These are phyloP conservation scores for Xiphias gladius DNA, from an alignment of 2,113 vertebrate genomes.

Conservation along the genomic window DNA sequence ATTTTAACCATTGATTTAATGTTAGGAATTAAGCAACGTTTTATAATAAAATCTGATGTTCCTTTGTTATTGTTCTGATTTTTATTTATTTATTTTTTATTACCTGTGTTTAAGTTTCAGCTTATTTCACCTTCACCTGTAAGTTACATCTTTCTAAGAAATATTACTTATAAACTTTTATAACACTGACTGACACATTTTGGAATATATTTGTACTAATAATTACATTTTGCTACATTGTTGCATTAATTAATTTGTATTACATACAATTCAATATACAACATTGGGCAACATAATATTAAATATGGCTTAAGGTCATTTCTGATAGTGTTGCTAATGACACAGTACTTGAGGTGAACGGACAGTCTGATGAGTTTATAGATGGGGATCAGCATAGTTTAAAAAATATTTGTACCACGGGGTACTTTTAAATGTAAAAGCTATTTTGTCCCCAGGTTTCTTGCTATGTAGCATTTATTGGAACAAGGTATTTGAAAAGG, in stretches of 20 bases:
- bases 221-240: not conserved
- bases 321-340: not conserved
- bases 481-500: not conserved
- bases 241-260: not conserved
- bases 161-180: not conserved
- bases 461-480: not conserved
- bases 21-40: not conserved
- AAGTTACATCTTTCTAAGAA: not conserved
- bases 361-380: not conserved
- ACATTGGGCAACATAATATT: not conserved
- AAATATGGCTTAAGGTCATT: not conserved
- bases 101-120: not conserved
- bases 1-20: not conserved
- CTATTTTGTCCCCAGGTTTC: not conserved
- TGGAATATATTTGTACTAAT: conserved; percentile 22
- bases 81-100: not conserved
- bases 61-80: not conserved
- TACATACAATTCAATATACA: not conserved
- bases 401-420: not conserved
- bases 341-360: conserved; percentile 7
- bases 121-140: no score
- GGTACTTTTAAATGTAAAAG: not conserved
- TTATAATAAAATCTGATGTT: not conserved
- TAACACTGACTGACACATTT: not conserved
- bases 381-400: not conserved